A percentile compares a stretch with the other conserved stretches of the same genome.
phyloP scores from a whole-genome alignment of 2,888 invertebrate species.

The Microctonus hyperodae region DNA sequence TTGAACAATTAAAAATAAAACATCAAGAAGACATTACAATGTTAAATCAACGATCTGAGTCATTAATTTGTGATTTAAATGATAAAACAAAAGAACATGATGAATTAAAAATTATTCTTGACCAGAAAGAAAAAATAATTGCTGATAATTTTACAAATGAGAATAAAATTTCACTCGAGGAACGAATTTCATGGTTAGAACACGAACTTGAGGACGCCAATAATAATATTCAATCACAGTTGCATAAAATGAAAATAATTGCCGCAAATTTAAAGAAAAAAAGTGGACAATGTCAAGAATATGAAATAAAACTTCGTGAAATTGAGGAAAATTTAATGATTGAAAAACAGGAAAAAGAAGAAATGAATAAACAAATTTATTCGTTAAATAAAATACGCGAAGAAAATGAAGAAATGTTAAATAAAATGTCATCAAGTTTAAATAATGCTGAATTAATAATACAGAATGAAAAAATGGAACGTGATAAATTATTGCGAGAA shows the following conservation, averaged over 20 bases:
- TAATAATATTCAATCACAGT: conserved; percentile 72
- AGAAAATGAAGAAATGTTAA: conserved; percentile 6
- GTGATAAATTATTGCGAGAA: conserved; percentile 18
- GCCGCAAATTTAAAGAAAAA: conserved; percentile 81
- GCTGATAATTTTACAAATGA: conserved; percentile 54
- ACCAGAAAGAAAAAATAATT: conserved; percentile 60
- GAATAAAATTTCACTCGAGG: conserved; percentile 53
- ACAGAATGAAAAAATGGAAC: not conserved
- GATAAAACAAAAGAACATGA: conserved; percentile 63
- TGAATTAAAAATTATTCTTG: conserved; percentile 56
- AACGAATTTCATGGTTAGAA: conserved; percentile 60
- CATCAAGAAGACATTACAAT: conserved; percentile 61
- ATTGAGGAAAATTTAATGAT: conserved; percentile 63
- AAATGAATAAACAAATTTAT: not conserved
- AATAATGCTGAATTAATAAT: not conserved
- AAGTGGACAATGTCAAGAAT: conserved; percentile 69
- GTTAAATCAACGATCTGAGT: conserved; percentile 59
- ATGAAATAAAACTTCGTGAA: conserved; percentile 64
- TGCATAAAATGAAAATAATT: conserved; percentile 81
- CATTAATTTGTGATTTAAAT: conserved; percentile 61
- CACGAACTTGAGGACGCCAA: conserved; percentile 64
- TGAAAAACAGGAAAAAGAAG: conserved; percentile 46
- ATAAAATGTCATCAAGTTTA: not conserved
- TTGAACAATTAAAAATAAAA: conserved; percentile 60
- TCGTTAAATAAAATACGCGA: conserved; percentile 13